These are phyloP conservation scores for Peribatodes rhomboidaria DNA, from an alignment of 2,888 invertebrate genomes.

Conservation along the genomic window DNA sequence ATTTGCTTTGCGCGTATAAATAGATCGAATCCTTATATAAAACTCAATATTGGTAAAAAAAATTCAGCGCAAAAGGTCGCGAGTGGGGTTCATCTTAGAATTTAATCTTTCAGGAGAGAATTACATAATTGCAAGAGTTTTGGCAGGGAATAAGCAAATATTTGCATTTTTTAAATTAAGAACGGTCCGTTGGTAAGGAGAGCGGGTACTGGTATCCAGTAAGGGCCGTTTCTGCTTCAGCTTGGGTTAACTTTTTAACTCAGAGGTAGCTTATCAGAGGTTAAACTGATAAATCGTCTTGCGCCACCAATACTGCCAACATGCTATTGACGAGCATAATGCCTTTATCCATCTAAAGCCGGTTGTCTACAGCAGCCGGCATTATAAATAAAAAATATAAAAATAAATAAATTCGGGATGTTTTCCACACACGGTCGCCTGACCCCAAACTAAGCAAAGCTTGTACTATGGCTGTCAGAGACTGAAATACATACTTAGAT, in stretches of 20 bases:
- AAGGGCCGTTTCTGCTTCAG: neutral
- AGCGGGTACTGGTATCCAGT: neutral
- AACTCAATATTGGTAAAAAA: slow-evolving; percentile 22
- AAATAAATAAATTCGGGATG: too few relatives aligned
- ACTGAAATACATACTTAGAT: too few relatives aligned
- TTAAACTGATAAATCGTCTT: too few relatives aligned
- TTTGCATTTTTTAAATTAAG: slow-evolving; percentile 5
- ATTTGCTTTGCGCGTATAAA: slow-evolving; percentile 9
- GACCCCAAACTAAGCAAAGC: too few relatives aligned
- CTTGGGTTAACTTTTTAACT: neutral
- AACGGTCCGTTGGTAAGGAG: neutral
- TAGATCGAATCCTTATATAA: slow-evolving; percentile 9
- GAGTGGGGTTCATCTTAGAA: slow-evolving; percentile 5
- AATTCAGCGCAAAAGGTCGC: slow-evolving; percentile 10
- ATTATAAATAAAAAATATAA: too few relatives aligned
- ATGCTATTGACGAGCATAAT: too few relatives aligned
- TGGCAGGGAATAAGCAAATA: neutral
- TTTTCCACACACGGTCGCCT: too few relatives aligned
- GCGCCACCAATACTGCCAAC: too few relatives aligned
- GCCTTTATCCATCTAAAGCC: too few relatives aligned
- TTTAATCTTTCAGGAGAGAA: slow-evolving; percentile 10
- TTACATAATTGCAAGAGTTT: slow-evolving; percentile 10
- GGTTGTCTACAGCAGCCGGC: too few relatives aligned
- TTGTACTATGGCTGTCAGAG: too few relatives aligned
- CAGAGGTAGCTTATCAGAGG: too few relatives aligned